Conservation (phyloP, 2,888 invertebrate genomes). For the Eueremaeus valkanovi region DNA sequence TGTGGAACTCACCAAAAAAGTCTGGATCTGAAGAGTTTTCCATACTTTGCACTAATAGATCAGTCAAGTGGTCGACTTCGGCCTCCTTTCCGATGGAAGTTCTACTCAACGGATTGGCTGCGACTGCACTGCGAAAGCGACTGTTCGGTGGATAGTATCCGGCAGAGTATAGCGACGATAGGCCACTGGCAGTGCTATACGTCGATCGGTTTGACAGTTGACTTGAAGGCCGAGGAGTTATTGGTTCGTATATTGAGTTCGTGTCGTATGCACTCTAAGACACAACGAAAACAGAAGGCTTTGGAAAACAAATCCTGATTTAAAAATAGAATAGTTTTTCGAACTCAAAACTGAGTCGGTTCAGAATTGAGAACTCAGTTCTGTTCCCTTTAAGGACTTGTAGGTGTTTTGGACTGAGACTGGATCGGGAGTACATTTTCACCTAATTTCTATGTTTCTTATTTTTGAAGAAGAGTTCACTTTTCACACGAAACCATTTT, state of each 20-base stretch:
- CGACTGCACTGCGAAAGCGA: constrained; percentile 51
- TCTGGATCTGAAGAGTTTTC: constrained; percentile 65
- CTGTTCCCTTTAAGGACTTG: not conserved
- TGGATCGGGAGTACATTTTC: not conserved
- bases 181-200: constrained; percentile 63
- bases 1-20: constrained; percentile 59
- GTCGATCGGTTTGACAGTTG: constrained; percentile 57
- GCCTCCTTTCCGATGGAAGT: constrained; percentile 62
- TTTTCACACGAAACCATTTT: constrained; percentile 11
- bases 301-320: too few species aligned
- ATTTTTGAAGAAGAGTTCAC: not conserved
- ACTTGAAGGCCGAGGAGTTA: constrained; percentile 62
- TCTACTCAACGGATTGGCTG: constrained; percentile 44
- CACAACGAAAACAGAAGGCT: not conserved
- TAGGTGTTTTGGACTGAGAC: too few species aligned
- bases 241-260: constrained; percentile 79
- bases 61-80: constrained; percentile 83
- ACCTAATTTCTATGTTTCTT: not conserved
- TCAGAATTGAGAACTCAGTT: not conserved
- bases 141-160: constrained; percentile 50
- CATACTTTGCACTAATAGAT: constrained; percentile 82
- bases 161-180: constrained; percentile 61
- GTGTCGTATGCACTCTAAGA: constrained; percentile 63
- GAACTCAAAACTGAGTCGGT: constrained; percentile 11
- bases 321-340: not conserved